A percentile compares a stretch with the other conserved stretches of the same genome.
Conservation (phyloP, 2,113 vertebrate genomes). For the Lonchura striata region DNA sequence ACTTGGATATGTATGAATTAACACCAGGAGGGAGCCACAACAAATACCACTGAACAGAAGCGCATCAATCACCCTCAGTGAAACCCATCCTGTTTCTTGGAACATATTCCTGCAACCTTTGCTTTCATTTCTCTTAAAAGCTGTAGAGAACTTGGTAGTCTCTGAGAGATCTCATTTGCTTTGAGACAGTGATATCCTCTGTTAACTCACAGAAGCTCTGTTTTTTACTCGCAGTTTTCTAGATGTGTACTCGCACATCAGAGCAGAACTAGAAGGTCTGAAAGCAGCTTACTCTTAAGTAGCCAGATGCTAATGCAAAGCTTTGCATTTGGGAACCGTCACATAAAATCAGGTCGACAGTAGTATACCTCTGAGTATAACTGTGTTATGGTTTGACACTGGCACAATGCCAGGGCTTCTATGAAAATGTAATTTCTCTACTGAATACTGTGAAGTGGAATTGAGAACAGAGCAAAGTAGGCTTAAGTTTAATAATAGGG, state of each 20-base stretch:
- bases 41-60: not conserved
- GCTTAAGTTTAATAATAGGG: too few species aligned
- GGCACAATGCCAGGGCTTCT: too few species aligned
- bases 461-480: too few species aligned
- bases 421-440: too few species aligned
- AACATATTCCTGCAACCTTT: not conserved
- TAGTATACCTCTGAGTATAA: not conserved
- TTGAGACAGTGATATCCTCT: not conserved
- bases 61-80: fast-evolving
- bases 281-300: not conserved
- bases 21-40: not conserved
- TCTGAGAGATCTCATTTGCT: not conserved
- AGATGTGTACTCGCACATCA: not conserved
- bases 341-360: not conserved
- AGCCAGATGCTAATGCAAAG: not conserved
- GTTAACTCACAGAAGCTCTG: not conserved
- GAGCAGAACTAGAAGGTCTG: not conserved
- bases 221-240: not conserved
- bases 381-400: too few species aligned
- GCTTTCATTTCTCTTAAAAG: not conserved
- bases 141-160: not conserved
- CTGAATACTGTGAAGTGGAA: too few species aligned
- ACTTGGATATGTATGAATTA: not conserved
- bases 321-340: not conserved
- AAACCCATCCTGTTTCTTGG: not conserved